Evolutionary conservation across 2,113 vertebrate genomes (phyloP).

Genomic region (Sapayoa aenigma): DNA sequence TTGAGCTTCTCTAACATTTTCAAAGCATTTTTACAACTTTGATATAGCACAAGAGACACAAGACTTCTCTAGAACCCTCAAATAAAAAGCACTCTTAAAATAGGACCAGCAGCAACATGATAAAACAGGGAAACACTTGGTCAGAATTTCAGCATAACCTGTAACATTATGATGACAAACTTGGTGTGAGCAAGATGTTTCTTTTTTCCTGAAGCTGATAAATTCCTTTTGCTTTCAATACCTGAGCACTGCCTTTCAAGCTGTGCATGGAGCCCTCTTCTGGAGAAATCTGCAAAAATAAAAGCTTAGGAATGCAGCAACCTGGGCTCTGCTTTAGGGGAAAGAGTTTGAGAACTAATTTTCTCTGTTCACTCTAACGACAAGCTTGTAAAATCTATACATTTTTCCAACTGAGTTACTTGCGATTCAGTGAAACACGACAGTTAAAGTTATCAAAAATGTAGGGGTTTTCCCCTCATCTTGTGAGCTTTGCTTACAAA

Average conservation of each 20-base stretch:
- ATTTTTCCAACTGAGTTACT: neutral
- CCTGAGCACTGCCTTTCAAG: constrained; percentile 50
- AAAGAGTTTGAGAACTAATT: neutral
- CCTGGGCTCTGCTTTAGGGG: neutral
- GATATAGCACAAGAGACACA: neutral
- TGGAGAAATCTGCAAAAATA: constrained; percentile 72
- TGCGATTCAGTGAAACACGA: neutral
- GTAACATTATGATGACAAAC: neutral
- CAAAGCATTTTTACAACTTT: neutral
- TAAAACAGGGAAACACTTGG: neutral
- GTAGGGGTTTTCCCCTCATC: accelerated
- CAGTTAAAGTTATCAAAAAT: neutral
- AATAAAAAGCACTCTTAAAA: neutral
- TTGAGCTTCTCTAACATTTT: neutral
- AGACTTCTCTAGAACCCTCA: neutral
- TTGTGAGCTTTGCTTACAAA: neutral
- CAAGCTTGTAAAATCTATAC: neutral
- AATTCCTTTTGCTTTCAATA: constrained; percentile 19
- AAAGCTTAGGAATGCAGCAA: constrained; percentile 5
- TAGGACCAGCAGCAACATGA: neutral
- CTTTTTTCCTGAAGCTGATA: neutral
- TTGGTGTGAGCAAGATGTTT: neutral
- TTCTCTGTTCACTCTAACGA: neutral
- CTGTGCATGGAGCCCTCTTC: constrained; percentile 82
- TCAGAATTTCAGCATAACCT: neutral